These are phyloP conservation scores for Rhogogaster chlorosoma DNA, from an alignment of 2,888 invertebrate genomes.

Conservation along the genomic window DNA sequence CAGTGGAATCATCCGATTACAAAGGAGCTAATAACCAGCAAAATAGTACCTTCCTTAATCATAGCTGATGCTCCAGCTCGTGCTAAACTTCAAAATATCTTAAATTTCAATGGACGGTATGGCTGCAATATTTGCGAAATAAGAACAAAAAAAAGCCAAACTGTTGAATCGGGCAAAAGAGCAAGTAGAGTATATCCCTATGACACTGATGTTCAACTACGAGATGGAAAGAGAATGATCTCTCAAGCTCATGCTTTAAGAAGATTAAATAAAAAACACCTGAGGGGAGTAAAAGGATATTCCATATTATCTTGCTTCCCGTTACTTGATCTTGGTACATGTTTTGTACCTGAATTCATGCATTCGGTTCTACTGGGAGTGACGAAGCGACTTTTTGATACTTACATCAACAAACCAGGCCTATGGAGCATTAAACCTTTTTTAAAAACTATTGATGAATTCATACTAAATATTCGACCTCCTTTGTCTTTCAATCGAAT, in stretches of 20 bases:
- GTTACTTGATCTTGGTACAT: constrained; percentile 54
- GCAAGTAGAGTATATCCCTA: constrained; percentile 51
- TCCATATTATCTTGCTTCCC: constrained; percentile 55
- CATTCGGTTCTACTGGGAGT: constrained; percentile 58
- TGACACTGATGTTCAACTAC: constrained; percentile 42
- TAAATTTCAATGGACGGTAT: constrained; percentile 52
- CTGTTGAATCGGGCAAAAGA: constrained; percentile 41
- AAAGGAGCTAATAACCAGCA: constrained; percentile 35
- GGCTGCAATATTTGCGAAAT: constrained; percentile 53
- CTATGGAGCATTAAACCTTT: constrained; percentile 58
- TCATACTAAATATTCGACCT: constrained; percentile 54
- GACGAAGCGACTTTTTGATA: constrained; percentile 51
- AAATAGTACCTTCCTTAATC: constrained; percentile 52
- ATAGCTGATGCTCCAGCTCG: constrained; percentile 57
- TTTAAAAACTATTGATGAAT: constrained; percentile 52
- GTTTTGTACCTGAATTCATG: constrained; percentile 58
- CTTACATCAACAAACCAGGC: constrained; percentile 43
- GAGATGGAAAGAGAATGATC: constrained; percentile 54
- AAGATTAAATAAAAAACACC: neutral
- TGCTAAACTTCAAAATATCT: constrained; percentile 56
- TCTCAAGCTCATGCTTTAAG: constrained; percentile 51
- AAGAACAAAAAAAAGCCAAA: constrained; percentile 48
- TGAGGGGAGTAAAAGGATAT: constrained; percentile 57
- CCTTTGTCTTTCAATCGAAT: constrained; percentile 57
- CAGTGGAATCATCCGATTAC: constrained; percentile 52